Conservation (phyloP, 2,113 vertebrate genomes). For the Salvelinus namaycush region DNA sequence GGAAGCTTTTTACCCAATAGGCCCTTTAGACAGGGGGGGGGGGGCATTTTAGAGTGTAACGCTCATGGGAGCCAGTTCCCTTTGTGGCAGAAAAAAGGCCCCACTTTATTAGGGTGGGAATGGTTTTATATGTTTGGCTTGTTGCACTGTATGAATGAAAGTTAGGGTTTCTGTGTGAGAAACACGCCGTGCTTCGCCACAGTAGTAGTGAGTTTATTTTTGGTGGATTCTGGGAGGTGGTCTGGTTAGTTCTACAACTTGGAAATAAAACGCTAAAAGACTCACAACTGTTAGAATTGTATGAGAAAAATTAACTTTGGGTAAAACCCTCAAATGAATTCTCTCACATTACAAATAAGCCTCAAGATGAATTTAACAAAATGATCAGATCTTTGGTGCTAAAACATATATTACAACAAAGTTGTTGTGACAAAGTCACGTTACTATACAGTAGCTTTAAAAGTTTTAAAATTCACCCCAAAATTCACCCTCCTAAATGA, state of each 20-base stretch:
- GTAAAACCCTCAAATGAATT: neutral
- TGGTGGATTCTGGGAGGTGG: conserved; percentile 51
- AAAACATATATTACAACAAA: neutral
- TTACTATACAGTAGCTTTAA: conserved; percentile 39
- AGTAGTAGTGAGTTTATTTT: conserved; percentile 53
- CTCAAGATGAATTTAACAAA: neutral
- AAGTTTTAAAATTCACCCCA: conserved; percentile 26
- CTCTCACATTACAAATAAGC: neutral
- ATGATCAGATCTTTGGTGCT: neutral
- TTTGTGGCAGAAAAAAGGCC: conserved; percentile 58
- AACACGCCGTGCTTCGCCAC: conserved; percentile 43
- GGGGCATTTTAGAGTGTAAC: conserved; percentile 29
- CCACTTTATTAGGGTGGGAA: conserved; percentile 66
- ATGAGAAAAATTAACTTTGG: neutral
- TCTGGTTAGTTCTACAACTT: conserved; percentile 51
- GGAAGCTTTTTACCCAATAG: conserved; percentile 39
- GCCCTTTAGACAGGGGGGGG: conserved; percentile 49
- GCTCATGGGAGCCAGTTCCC: conserved; percentile 26
- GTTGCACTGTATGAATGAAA: conserved; percentile 63
- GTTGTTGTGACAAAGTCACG: neutral
- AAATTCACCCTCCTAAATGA: conserved; percentile 42
- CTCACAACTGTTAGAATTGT: neutral
- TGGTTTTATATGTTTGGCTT: conserved; percentile 69
- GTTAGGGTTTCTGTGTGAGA: conserved; percentile 53
- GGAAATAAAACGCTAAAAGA: conserved; percentile 15